Evolutionary conservation across 2,797 vertebrate genomes (phyloP).

Genomic region (Gobio occitaniae): DNA sequence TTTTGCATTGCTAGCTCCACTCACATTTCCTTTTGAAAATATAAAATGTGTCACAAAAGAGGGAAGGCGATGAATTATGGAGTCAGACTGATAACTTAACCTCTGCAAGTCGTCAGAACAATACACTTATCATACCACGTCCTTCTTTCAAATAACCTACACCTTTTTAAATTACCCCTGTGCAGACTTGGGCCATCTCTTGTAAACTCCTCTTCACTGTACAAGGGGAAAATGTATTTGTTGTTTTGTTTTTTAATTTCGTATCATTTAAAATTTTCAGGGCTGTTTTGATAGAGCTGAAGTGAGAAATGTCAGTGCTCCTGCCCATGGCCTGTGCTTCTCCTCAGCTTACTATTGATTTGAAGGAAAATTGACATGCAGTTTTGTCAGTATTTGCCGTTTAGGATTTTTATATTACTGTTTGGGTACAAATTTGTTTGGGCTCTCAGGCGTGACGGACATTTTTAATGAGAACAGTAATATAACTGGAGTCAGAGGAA

Average conservation of each 20-base stretch:
- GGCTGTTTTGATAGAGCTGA: slow-evolving; percentile 25
- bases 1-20: not conserved
- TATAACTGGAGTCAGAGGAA: slow-evolving; percentile 62
- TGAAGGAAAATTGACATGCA: slow-evolving; percentile 78
- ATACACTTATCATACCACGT: slow-evolving; percentile 20
- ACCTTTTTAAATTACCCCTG: slow-evolving; percentile 35
- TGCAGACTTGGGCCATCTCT: slow-evolving; percentile 15
- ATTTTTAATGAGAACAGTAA: slow-evolving; percentile 67
- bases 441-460: slow-evolving; percentile 53
- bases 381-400: slow-evolving; percentile 71
- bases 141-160: slow-evolving; percentile 12
- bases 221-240: not conserved
- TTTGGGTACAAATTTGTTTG: slow-evolving; percentile 80
- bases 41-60: slow-evolving; percentile 6
- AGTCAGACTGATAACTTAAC: slow-evolving; percentile 21
- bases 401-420: slow-evolving; percentile 78
- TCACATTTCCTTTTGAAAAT: not conserved
- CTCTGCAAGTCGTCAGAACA: slow-evolving; percentile 15
- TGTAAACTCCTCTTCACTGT: slow-evolving; percentile 16
- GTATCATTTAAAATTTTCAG: slow-evolving; percentile 61
- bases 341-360: slow-evolving; percentile 76
- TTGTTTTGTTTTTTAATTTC: too few species aligned
- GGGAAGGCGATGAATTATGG: slow-evolving; percentile 27
- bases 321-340: slow-evolving; percentile 53
- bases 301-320: slow-evolving; percentile 69